Evolutionary conservation across 2,113 vertebrate species (phyloP).

Genomic region (Dasyprocta punctata): DNA sequence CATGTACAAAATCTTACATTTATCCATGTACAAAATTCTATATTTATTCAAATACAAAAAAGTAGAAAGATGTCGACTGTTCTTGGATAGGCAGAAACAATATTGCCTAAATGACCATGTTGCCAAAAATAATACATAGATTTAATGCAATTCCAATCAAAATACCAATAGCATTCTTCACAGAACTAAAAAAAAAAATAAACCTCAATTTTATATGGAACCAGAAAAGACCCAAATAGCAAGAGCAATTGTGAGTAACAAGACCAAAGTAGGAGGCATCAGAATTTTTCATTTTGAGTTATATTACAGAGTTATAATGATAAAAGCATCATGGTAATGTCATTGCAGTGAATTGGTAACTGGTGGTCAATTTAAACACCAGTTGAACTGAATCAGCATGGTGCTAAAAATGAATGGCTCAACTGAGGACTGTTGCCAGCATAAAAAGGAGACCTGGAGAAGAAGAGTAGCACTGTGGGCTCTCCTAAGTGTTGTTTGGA

Average conservation of each 20-base stretch:
- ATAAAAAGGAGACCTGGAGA: too few species aligned
- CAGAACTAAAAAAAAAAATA: not conserved
- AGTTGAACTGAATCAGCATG: too few species aligned
- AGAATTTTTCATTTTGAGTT: not conserved
- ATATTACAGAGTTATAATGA: not conserved
- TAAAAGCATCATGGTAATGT: not conserved
- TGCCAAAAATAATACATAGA: not conserved
- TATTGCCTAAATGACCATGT: not conserved
- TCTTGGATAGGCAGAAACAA: not conserved
- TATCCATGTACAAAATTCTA: not conserved
- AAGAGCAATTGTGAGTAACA: not conserved
- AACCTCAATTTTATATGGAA: not conserved
- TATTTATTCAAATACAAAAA: not conserved
- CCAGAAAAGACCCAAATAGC: not conserved
- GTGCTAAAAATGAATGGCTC: too few species aligned
- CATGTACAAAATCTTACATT: not conserved
- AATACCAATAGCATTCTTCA: not conserved
- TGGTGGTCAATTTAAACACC: too few species aligned
- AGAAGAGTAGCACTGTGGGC: too few species aligned
- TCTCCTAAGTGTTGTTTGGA: too few species aligned
- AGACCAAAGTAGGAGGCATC: not conserved
- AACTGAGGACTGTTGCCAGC: too few species aligned
- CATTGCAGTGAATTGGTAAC: too few species aligned
- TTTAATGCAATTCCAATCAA: not conserved
- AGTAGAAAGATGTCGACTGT: not conserved